Conservation (phyloP, 2,888 invertebrate genomes). For the Spatulosminthurus flaviceps region DNA sequence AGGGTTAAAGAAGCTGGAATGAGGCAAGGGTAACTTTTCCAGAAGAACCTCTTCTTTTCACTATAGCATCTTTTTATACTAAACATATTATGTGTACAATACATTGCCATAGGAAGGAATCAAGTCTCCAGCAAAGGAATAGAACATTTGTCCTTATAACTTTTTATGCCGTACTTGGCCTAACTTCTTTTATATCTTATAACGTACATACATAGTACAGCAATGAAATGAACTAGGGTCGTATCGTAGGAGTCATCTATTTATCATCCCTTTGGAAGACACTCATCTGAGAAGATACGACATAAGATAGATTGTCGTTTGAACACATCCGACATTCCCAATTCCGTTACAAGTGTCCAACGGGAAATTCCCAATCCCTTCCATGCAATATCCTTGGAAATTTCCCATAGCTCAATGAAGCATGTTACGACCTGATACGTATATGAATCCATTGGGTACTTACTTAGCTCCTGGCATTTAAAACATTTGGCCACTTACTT, state of each 20-base stretch:
- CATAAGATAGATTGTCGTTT: slow-evolving; percentile 50
- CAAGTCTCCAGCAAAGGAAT: too few relatives aligned
- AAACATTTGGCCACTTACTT: too few relatives aligned
- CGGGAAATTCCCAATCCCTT: too few relatives aligned
- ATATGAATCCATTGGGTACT: too few relatives aligned
- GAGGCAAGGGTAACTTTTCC: slow-evolving; percentile 21
- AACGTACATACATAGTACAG: background rate
- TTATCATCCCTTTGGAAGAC: slow-evolving; percentile 47
- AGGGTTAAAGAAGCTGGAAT: slow-evolving; percentile 41
- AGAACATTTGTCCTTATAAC: too few relatives aligned
- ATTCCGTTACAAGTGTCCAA: slow-evolving; percentile 7
- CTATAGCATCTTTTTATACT: background rate
- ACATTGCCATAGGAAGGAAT: background rate
- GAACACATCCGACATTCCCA: slow-evolving; percentile 46
- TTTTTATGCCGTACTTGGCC: too few relatives aligned
- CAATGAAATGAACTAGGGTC: slow-evolving; percentile 7
- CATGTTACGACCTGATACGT: too few relatives aligned
- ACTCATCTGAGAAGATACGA: slow-evolving; percentile 47
- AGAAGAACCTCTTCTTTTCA: background rate
- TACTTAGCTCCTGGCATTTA: too few relatives aligned
- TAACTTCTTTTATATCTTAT: too few relatives aligned
- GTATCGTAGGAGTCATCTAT: slow-evolving; percentile 46
- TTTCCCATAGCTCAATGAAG: too few relatives aligned
- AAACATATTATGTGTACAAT: background rate
- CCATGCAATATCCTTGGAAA: too few relatives aligned